phyloP scores from a whole-genome alignment of 2,113 vertebrate genomes.

The Xiphias gladius region DNA sequence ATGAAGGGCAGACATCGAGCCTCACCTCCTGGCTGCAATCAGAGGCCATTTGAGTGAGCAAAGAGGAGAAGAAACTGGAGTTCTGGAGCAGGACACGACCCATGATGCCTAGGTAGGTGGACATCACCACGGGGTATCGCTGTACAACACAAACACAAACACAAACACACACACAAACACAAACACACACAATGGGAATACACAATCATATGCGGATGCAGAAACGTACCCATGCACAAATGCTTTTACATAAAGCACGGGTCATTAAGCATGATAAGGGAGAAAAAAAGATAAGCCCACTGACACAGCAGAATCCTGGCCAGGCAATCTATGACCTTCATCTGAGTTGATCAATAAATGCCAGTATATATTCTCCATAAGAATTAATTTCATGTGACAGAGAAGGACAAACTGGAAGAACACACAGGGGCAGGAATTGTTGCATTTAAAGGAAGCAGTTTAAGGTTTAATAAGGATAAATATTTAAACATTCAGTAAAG shows the following conservation, averaged over 20 bases:
- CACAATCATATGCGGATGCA: conserved; percentile 1
- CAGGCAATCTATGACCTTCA: conserved; percentile 34
- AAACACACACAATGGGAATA: conserved; percentile 1
- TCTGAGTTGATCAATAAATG: conserved; percentile 43
- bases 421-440: background rate
- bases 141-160: conserved; percentile 72
- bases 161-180: conserved; percentile 35
- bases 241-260: conserved; percentile 17
- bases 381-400: conserved; percentile 2
- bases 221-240: background rate
- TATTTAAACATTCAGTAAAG: background rate
- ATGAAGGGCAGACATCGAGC: conserved; percentile 46
- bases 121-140: conserved; percentile 97
- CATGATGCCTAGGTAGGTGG: conserved; percentile 94
- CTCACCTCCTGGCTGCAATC: conserved; percentile 94
- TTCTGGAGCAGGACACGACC: conserved; percentile 95
- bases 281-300: background rate
- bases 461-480: conserved; percentile 2
- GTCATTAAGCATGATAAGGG: conserved; percentile 28
- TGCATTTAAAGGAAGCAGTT: background rate
- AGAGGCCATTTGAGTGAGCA: conserved; percentile 92
- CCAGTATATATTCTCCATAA: background rate
- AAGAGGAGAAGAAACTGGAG: conserved; percentile 92
- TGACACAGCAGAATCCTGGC: conserved; percentile 45
- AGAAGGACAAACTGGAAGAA: conserved; percentile 33